Base-by-base conservation (phyloP, 23 tunicate genomes). In the Diplosoma virens region DNA sequence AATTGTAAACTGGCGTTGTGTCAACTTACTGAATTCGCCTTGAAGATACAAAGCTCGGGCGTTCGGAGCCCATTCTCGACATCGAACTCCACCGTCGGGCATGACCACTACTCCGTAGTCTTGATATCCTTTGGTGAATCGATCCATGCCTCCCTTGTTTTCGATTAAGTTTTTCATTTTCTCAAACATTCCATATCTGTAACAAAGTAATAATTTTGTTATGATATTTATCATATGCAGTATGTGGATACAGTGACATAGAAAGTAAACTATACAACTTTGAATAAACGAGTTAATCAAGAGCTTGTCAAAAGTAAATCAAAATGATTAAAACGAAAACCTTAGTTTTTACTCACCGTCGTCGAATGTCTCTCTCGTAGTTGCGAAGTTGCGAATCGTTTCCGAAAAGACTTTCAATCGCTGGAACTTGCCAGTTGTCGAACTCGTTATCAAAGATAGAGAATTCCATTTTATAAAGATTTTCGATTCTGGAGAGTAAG, bases 1-100 rank as follows among this genome's bases (percentile, higher is more conserved):
- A n/a, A n/a, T n/a, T n/a, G n/a, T n/a, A n/a, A n/a, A n/a, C n/a
- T n/a, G n/a, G n/a, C n/a, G n/a, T n/a, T n/a, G n/a, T n/a, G n/a
- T n/a, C n/a, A 61, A 61, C 69, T 80, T 54, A 80, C 77, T 80
- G 26, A 78, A 78, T 1, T 63, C 59, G 41, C 83, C 83, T 31
- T 52, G 73, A n/a, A 80, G 68, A 54, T 80, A 67, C 7, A 80
- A 18, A 29, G 84, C 84, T 21, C 33, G 6, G 1, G 77, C 84
- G 54, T 80, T 61, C 2, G 84, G 84, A 3, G 77, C 84, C 84
- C 84, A 80, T 34, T 80, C 84, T 11, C 67, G 24, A 48, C 76
- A 80, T 17, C 58, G 53, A 7, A 80, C 54, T 9, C 84, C 68
- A 3, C 75, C 75, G 25, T 80, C 54, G 1, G 67, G 68, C 37